Evolutionary conservation across 1,140 invertebrate species (phyloP).

Genomic region (Tachypleus tridentatus): DNA sequence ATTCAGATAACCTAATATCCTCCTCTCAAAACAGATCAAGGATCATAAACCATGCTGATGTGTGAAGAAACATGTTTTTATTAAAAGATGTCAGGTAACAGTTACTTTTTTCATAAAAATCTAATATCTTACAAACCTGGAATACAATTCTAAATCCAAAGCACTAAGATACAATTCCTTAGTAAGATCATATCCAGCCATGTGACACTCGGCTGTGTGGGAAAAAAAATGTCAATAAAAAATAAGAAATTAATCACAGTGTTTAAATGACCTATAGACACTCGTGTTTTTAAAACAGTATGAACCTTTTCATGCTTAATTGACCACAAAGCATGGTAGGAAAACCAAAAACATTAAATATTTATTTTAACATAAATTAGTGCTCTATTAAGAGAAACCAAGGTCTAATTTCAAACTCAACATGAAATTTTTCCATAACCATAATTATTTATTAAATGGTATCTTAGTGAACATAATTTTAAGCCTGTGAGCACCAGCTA

Average conservation of each 20-base stretch:
- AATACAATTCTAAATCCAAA: slow-evolving; percentile 73
- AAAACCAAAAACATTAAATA: neutral
- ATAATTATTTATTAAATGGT: too few species aligned
- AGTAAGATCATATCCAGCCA: slow-evolving; percentile 64
- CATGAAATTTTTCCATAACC: too few species aligned
- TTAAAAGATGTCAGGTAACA: too few species aligned
- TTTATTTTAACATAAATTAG: neutral
- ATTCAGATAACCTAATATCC: too few species aligned
- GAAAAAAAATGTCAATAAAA: slow-evolving; percentile 7
- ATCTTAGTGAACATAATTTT: too few species aligned
- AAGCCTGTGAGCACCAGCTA: too few species aligned
- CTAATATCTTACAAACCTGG: slow-evolving; percentile 38
- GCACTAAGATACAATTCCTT: slow-evolving; percentile 65
- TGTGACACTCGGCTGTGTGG: slow-evolving; percentile 46
- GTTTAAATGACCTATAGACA: neutral
- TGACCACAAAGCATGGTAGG: too few species aligned
- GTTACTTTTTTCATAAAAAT: slow-evolving; percentile 6
- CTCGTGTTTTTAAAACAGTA: too few species aligned
- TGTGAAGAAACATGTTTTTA: too few species aligned
- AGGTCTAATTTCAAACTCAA: neutral
- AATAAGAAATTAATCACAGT: slow-evolving; percentile 10
- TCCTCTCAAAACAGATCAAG: too few species aligned
- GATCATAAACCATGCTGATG: too few species aligned
- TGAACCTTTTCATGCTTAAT: too few species aligned
- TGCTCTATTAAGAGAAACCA: neutral